Base-by-base conservation (phyloP, 2,888 invertebrate genomes). In the Chouioia cunea region DNA sequence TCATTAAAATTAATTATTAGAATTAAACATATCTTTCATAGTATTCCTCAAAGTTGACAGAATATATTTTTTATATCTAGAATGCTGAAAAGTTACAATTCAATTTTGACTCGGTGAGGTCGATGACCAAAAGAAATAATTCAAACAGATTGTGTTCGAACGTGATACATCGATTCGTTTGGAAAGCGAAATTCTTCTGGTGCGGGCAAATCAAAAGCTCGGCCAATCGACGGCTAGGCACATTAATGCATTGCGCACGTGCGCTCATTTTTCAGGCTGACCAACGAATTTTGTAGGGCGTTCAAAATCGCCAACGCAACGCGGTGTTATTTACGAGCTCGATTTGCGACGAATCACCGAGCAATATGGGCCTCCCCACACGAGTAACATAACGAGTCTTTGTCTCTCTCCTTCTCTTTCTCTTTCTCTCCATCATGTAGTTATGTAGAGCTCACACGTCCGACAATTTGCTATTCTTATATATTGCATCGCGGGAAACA, bases 311-410 rank as follows among this genome's bases (percentile, higher is more conserved):
- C 10, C 27, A 12, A 36, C 4, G 56, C 43, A 58, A 46, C 16
- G 10, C 16, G 14, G 36, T 18, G 22, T 62, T 62, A 62, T 62
- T 62, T 62, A 62, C 62, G 62, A 62, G 62, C 43, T 15, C 36
- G 43, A 62, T 52, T 50, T 15, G 10, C 62, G 52, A 62, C 52
- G 62, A 43, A 62, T 62, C 62, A 22, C 43, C 44, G 22, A n/a
- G 43, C 62, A 62, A 62, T 62, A 52, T 43, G 52, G 36, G 36
- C 36, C 36, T 36, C 36, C 36, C 36, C 36, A 36, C 36, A 36
- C 36, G 36, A 36, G 36, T 36, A 12, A 1, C 36, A 36, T 36
- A 36, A 36, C 36, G 36, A 36, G 36, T 36, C 36, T 36, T 10
- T 6, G 10, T 6, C 36, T 6, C 36, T 6, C 36, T 36, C 36